Percentiles rank a stretch among this genome's conserved stretches.
Conservation (phyloP, 2,888 invertebrate genomes). For the Amorpha juglandis region DNA sequence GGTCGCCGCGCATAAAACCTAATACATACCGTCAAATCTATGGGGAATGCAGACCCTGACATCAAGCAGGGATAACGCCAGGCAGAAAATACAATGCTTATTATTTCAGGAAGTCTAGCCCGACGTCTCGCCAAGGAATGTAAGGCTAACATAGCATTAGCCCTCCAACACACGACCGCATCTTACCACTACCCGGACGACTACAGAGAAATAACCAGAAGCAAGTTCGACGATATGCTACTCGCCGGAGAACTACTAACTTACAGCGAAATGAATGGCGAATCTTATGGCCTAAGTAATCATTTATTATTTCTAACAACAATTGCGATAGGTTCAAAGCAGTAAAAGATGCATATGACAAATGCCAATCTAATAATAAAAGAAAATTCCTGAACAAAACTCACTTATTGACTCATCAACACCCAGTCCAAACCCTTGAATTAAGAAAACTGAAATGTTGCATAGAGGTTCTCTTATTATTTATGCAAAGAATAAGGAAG, state of each 20-base stretch:
- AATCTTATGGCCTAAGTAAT: conserved; percentile 76
- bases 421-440: no score
- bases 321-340: conserved; percentile 4
- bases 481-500: no score
- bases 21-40: no score
- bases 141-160: conserved; percentile 58
- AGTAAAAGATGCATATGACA: not conserved
- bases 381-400: no score
- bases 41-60: no score
- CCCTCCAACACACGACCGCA: conserved; percentile 67
- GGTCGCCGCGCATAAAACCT: no score
- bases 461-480: no score
- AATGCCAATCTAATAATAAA: no score
- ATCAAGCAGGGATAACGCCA: no score
- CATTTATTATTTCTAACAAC: conserved; percentile 8
- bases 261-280: conserved; percentile 69
- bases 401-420: no score
- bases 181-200: conserved; percentile 52
- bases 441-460: no score
- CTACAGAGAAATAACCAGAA: conserved; percentile 57
- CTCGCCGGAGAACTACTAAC: conserved; percentile 72
- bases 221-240: conserved; percentile 72
- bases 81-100: conserved; percentile 7
- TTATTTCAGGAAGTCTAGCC: conserved; percentile 56
- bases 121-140: conserved; percentile 66